Evolutionary conservation across 2,888 invertebrate species (phyloP), one percentile per base, ranked within the genome.

Genomic region (Rhorus exstirpatorius): DNA sequence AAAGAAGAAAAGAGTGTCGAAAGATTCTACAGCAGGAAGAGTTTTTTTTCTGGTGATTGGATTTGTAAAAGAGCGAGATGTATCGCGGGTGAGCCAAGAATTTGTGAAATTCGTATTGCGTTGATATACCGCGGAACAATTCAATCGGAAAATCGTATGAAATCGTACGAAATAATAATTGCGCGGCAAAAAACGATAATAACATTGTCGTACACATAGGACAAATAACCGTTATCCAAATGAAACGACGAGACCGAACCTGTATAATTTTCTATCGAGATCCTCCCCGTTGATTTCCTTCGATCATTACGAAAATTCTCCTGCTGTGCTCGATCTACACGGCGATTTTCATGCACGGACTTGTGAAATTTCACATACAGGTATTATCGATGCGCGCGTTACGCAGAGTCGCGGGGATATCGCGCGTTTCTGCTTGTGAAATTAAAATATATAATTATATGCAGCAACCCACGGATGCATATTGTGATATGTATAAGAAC

Each of bases 311-410:
- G 63, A 38, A 75, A 75, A 79, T 8, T 51, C 17, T 19, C 14
- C 26, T 19, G 17, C 14, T 49, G 19, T 41, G 17, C 17, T 14
- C 38, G n/a, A 1, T n/a, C 21, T 46, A 14, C 19, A 44, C 35
- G 35, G 49, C 14, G 38, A 51, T 79, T 79, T 65, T 58, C 46
- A 41, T 49, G 72, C 46, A 10, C 3, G 24, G 26, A 51, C 21
- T 79, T 79, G 65, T 58, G 71, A 79, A 79, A 79, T 72, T 21
- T 24, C 35, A 35, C 51, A 53, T n/a, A n/a, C n/a, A n/a, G n/a
- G n/a, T n/a, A n/a, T n/a, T n/a, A n/a, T n/a, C n/a, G n/a, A n/a
- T n/a, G n/a, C n/a, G n/a, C n/a, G n/a, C n/a, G n/a, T n/a, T n/a
- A n/a, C n/a, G n/a, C n/a, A n/a, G n/a, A n/a, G n/a, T n/a, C n/a